Evolutionary conservation across 2,797 vertebrate genomes (phyloP), one percentile per base, ranked within the genome.

Genomic region (Eupleurogrammus muticus): DNA sequence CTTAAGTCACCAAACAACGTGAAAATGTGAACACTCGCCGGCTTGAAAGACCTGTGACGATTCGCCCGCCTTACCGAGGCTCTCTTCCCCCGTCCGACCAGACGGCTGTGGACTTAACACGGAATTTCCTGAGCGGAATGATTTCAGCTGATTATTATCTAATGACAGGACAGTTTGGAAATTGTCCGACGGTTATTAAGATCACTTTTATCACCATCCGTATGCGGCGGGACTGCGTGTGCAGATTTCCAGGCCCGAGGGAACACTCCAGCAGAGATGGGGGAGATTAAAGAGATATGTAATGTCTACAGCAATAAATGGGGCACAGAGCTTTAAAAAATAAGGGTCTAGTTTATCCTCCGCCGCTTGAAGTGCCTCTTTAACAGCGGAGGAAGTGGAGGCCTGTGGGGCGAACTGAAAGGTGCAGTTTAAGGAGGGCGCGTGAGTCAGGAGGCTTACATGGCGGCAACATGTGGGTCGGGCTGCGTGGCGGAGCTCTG

Each of bases 91-190:
- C 6, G 28, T 28, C 6, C 6, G 28, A 47, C 6, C 42, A 66
- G 23, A 51, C 3, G 9, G 6, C 1, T 28, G 51, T 54, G 40
- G 40, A 32, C 21, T 46, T 65, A 53, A 13, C 12, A 36, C 19
- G 35, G 2, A 36, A 48, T 49, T 34, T 56, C 44, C 11, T 36
- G 21, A 58, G 56, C 52, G 56, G 8, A 13, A n/a, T 52, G 36
- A 44, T 52, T 70, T 60, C 23, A 50, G 47, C 38, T 70, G 50
- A 54, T 47, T 46, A 49, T 56, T 63, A 71, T 48, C 34, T 23
- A 48, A 55, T 24, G 16, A 59, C 54, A 5, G 1, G 28, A 35
- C 32, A 19, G 7, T 57, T 67, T 55, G 28, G 28, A 54, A 44
- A 66, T 35, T 55, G 13, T 17, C 5, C 2, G 17, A 56, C 54